Conservation (phyloP, 1,140 invertebrate genomes). For the Saccostrea echinata region DNA sequence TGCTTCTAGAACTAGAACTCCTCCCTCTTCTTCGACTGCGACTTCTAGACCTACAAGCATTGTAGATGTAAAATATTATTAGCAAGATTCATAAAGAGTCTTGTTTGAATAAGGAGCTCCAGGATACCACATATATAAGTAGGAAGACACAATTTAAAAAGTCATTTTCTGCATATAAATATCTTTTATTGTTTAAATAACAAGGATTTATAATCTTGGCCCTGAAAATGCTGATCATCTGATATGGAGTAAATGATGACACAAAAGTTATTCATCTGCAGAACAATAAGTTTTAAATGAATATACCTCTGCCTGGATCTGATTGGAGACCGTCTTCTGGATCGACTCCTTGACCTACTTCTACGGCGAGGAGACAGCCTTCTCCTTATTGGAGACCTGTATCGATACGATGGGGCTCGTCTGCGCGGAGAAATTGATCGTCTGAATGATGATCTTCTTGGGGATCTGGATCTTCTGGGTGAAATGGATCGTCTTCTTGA, state of each 20-base stretch:
- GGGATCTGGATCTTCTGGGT: constrained; percentile 48
- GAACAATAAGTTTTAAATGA: background rate
- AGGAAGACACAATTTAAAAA: background rate
- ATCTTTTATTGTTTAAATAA: no score
- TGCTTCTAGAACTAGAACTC: constrained; percentile 16
- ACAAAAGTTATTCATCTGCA: background rate
- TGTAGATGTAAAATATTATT: no score
- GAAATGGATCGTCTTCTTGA: constrained; percentile 55
- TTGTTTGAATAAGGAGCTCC: no score
- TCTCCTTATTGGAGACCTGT: constrained; percentile 49
- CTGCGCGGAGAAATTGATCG: constrained; percentile 52
- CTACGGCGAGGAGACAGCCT: constrained; percentile 44
- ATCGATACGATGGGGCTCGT: constrained; percentile 33
- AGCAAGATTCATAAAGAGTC: no score
- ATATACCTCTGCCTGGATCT: constrained; percentile 34
- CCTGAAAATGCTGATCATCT: background rate
- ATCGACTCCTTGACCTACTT: constrained; percentile 47
- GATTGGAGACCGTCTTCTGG: constrained; percentile 50
- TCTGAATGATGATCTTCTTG: constrained; percentile 54
- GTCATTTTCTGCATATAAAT: background rate
- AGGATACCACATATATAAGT: background rate
- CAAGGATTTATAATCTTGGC: background rate
- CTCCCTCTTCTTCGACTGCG: constrained; percentile 3
- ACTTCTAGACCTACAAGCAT: background rate
- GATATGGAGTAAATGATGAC: background rate